Evolutionary conservation across 2,888 invertebrate genomes (phyloP).

Genomic region (Cosmopolites sordidus): DNA sequence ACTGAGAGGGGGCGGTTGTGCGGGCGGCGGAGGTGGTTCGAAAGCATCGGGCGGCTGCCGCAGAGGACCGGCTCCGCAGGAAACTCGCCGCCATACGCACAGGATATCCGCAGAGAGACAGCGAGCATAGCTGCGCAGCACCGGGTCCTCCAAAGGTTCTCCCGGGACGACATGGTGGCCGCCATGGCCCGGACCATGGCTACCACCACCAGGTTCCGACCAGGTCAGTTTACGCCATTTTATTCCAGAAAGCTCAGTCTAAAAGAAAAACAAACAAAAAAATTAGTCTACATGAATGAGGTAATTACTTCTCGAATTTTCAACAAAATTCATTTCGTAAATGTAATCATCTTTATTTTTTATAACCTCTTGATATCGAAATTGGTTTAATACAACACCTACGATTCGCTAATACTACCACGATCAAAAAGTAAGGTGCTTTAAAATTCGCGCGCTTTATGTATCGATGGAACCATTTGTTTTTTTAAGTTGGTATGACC

Average conservation of each 20-base stretch:
- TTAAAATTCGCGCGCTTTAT: too few relatives aligned
- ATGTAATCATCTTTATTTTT: too few relatives aligned
- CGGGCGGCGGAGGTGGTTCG: conserved; percentile 51
- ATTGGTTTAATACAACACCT: too few relatives aligned
- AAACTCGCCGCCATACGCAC: conserved; percentile 95
- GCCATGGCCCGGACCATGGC: conserved; percentile 46
- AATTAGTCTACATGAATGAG: too few relatives aligned
- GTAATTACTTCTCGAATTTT: too few relatives aligned
- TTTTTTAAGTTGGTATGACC: too few relatives aligned
- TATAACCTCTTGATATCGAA: too few relatives aligned
- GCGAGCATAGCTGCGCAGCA: conserved; percentile 84
- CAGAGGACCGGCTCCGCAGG: conserved; percentile 34
- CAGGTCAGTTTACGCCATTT: conserved; percentile 96
- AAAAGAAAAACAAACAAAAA: conserved; percentile 48
- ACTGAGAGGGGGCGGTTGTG: conserved; percentile 67
- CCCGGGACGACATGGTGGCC: conserved; percentile 45
- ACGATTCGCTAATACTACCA: too few relatives aligned
- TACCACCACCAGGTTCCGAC: conserved; percentile 61
- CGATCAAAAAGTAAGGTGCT: too few relatives aligned
- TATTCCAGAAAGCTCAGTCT: conserved; percentile 99
- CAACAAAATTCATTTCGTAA: too few relatives aligned
- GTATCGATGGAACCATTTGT: too few relatives aligned
- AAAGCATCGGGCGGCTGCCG: conserved; percentile 19
- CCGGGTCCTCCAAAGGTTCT: conserved; percentile 84
- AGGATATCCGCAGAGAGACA: conserved; percentile 92